Evolutionary conservation across 2,113 vertebrate genomes (phyloP).

Genomic region (Oriolus oriolus): DNA sequence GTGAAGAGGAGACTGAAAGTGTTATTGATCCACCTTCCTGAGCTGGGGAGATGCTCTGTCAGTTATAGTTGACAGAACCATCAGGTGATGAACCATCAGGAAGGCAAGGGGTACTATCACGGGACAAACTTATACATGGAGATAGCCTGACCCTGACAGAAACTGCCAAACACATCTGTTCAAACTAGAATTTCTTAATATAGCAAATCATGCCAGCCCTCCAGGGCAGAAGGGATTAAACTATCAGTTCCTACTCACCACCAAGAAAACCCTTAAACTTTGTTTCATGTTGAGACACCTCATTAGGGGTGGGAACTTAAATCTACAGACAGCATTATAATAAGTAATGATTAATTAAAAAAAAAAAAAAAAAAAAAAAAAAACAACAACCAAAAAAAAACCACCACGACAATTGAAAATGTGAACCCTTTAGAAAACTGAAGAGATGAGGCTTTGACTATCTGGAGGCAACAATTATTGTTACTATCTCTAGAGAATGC

Average conservation of each 20-base stretch:
- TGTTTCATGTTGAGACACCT: neutral
- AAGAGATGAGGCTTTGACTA: slow-evolving; percentile 33
- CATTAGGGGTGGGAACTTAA: neutral
- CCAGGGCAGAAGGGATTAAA: slow-evolving; percentile 10
- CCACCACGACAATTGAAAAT: slow-evolving; percentile 14
- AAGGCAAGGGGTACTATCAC: neutral
- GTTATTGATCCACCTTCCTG: neutral
- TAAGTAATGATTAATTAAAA: neutral
- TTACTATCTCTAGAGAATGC: slow-evolving; percentile 57
- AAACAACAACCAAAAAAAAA: no score
- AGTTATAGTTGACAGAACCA: neutral
- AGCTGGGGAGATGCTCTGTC: neutral
- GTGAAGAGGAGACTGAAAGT: neutral
- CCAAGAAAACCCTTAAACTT: neutral
- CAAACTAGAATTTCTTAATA: neutral
- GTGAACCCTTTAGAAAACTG: neutral
- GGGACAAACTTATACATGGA: neutral
- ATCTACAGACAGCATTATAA: neutral
- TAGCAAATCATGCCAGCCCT: neutral
- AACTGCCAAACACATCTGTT: neutral
- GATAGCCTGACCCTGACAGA: neutral
- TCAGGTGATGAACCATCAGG: neutral
- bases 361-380: neutral
- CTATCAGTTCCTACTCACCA: neutral
- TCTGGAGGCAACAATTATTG: slow-evolving; percentile 58